These are phyloP conservation scores for Phrynosoma blainvillii DNA, from an alignment of 2,113 vertebrate genomes.

Conservation along the genomic window DNA sequence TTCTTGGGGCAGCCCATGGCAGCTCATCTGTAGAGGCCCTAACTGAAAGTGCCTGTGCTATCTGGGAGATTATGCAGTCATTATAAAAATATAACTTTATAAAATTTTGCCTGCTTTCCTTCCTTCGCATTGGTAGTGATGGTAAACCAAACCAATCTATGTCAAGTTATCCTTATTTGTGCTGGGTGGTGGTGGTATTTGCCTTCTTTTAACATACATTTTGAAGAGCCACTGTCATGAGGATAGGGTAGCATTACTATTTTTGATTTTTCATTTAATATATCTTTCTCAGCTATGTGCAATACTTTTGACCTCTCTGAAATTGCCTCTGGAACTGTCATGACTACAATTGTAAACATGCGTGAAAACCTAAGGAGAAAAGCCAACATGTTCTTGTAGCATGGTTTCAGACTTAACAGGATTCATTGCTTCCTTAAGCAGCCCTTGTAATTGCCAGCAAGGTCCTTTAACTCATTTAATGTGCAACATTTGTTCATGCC, in stretches of 20 bases:
- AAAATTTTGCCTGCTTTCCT: background rate
- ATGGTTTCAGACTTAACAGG: constrained; percentile 63
- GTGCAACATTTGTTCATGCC: constrained; percentile 77
- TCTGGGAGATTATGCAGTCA: too few relatives aligned
- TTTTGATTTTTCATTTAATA: background rate
- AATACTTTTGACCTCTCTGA: constrained; percentile 10
- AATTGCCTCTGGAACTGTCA: background rate
- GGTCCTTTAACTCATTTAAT: constrained; percentile 79
- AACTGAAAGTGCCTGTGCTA: too few relatives aligned
- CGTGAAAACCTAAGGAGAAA: constrained; percentile 29
- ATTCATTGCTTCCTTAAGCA: constrained; percentile 72
- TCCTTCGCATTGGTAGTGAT: background rate
- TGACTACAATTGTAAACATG: background rate
- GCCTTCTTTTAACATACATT: too few relatives aligned
- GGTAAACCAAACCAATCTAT: background rate
- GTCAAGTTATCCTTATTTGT: too few relatives aligned
- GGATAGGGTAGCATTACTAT: background rate
- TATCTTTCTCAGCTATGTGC: background rate
- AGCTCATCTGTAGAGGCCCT: too few relatives aligned
- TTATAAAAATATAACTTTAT: too few relatives aligned
- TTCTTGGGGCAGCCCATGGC: too few relatives aligned
- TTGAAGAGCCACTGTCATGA: background rate
- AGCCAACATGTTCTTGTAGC: constrained; percentile 50
- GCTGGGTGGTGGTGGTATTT: too few relatives aligned
- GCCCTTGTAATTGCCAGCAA: constrained; percentile 75